A percentile compares a stretch with the other conserved stretches of the same genome.
Conservation (phyloP, 2,113 vertebrate species). For the Suncus etruscus region DNA sequence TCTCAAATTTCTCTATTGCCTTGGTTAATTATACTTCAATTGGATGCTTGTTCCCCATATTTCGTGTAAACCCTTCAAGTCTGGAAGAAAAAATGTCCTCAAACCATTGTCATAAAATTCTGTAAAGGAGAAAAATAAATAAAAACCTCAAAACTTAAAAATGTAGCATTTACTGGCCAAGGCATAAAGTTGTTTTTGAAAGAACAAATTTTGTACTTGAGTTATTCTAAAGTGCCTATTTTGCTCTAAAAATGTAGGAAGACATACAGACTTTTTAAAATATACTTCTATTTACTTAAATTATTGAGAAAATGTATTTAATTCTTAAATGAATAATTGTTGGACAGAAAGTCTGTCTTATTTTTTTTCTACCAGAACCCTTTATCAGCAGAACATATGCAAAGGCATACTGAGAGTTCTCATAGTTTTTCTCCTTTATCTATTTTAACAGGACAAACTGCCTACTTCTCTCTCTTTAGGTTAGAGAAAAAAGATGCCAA, state of each 20-base stretch:
- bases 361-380: neutral
- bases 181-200: constrained; percentile 5
- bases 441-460: neutral
- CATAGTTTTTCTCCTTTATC: neutral
- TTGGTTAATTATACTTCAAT: constrained; percentile 39
- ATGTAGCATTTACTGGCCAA: constrained; percentile 26
- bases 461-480: neutral
- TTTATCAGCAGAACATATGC: neutral
- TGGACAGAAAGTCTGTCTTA: neutral
- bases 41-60: neutral
- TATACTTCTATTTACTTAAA: constrained; percentile 45
- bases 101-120: constrained; percentile 32
- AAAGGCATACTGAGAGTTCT: constrained; percentile 18
- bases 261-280: constrained; percentile 10
- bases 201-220: neutral
- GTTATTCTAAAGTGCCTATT: constrained; percentile 53
- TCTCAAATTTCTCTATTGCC: constrained; percentile 41
- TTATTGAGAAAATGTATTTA: neutral
- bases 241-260: constrained; percentile 48
- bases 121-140: constrained; percentile 53
- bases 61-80: constrained; percentile 57
- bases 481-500: constrained; percentile 44
- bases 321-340: constrained; percentile 39
- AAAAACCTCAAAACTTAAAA: constrained; percentile 4
- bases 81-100: constrained; percentile 32